phyloP scores from a whole-genome alignment of 2,888 invertebrate species.

The Sericinus montela region DNA sequence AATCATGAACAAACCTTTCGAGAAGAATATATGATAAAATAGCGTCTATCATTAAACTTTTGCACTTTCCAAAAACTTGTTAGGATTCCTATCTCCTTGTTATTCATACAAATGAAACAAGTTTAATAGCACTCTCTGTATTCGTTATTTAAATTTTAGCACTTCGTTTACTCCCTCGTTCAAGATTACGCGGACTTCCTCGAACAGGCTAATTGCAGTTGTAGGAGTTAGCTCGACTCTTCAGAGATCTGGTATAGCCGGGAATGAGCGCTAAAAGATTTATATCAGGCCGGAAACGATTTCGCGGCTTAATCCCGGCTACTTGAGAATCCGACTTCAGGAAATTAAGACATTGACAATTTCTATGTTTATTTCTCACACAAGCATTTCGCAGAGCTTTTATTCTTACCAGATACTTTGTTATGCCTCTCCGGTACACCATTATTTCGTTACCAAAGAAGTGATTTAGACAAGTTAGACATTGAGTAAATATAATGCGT shows the following conservation, averaged over 20 bases:
- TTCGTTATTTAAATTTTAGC: constrained; percentile 39
- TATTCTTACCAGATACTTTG: too few relatives aligned
- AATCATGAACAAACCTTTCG: too few relatives aligned
- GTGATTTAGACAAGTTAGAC: too few relatives aligned
- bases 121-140: constrained; percentile 25
- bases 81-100: neutral
- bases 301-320: constrained; percentile 44
- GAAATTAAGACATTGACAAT: constrained; percentile 64
- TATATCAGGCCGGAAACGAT: constrained; percentile 61
- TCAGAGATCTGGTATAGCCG: constrained; percentile 55
- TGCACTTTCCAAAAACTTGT: too few relatives aligned
- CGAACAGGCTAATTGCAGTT: constrained; percentile 71
- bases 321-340: constrained; percentile 34
- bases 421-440: too few relatives aligned
- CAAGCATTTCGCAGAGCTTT: neutral
- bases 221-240: constrained; percentile 61
- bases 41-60: too few relatives aligned
- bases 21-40: too few relatives aligned
- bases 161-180: constrained; percentile 48
- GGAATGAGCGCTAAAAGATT: constrained; percentile 75
- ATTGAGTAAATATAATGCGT: too few relatives aligned
- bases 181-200: constrained; percentile 59
- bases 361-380: constrained; percentile 18
- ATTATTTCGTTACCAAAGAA: too few relatives aligned
- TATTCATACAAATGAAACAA: constrained; percentile 21